Percentiles rank a stretch among this genome's conserved stretches.
Conservation (phyloP, 2,797 vertebrate genomes). For the Coendou prehensilis region DNA sequence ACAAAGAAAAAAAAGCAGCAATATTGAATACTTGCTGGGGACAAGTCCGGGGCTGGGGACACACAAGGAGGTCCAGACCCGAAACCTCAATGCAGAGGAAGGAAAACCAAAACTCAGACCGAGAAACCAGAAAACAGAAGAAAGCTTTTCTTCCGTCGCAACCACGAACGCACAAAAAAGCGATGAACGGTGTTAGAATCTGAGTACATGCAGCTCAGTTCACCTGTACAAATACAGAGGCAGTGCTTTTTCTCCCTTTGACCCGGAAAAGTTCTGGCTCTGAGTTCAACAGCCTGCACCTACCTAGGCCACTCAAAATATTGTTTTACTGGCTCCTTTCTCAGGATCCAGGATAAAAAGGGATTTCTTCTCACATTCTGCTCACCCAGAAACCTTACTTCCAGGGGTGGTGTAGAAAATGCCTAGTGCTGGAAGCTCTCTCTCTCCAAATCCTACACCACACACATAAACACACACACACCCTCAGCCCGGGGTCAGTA, state of each 20-base stretch:
- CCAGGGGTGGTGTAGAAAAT: not conserved
- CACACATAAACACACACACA: not conserved
- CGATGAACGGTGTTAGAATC: not conserved
- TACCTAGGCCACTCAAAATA: not conserved
- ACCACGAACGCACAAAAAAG: not conserved
- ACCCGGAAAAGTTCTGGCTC: not conserved
- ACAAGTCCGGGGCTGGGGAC: not conserved
- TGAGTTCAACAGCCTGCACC: not conserved
- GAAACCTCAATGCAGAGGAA: not conserved
- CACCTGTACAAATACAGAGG: not conserved
- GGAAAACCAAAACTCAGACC: not conserved
- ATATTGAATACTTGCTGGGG: fast-evolving
- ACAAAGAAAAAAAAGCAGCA: fast-evolving
- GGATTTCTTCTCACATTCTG: not conserved
- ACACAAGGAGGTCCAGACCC: not conserved
- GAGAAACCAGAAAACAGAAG: not conserved
- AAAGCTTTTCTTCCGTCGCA: not conserved
- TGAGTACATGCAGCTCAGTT: not conserved
- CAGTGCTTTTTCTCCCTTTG: not conserved
- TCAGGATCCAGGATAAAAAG: constrained; percentile 21
- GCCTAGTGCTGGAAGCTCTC: no score
- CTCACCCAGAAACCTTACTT: constrained; percentile 40
- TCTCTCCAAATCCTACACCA: not conserved
- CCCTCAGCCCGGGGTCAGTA: not conserved
- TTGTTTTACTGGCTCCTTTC: not conserved